Evolutionary conservation across 1,140 invertebrate genomes (phyloP).

Genomic region (Solenopsis fugax): DNA sequence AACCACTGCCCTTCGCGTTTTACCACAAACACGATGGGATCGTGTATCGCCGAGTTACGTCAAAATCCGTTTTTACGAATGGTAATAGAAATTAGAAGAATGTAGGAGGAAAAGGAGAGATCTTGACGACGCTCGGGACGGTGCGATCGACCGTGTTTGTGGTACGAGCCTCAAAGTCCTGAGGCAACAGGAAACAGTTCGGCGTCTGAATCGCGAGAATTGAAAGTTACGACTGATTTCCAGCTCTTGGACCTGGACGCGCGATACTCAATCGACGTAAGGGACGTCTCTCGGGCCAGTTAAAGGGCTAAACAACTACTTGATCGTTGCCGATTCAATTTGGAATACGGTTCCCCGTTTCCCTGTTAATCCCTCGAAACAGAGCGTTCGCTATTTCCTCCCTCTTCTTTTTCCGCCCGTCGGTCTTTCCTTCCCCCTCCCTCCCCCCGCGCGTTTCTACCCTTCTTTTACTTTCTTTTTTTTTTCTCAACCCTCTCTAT

Average conservation of each 20-base stretch:
- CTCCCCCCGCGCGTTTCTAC: neutral
- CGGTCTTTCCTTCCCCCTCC: neutral
- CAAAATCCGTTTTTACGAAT: neutral
- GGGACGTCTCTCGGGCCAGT: slow-evolving; percentile 3
- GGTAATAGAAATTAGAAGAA: neutral
- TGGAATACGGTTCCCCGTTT: slow-evolving; percentile 38
- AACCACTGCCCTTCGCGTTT: neutral
- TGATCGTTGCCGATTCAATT: slow-evolving; percentile 52
- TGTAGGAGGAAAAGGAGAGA: neutral
- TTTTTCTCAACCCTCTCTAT: slow-evolving; percentile 51
- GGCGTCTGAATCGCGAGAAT: neutral
- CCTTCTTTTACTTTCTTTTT: slow-evolving; percentile 32
- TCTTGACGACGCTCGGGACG: neutral
- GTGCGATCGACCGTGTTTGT: neutral
- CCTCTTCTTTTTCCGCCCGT: slow-evolving; percentile 19
- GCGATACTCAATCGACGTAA: neutral
- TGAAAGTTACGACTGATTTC: neutral
- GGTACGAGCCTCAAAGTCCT: neutral
- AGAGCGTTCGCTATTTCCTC: slow-evolving; percentile 31
- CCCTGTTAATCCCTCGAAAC: slow-evolving; percentile 33
- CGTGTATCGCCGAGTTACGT: neutral
- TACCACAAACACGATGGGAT: neutral
- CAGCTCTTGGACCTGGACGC: neutral
- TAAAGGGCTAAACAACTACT: slow-evolving; percentile 33
- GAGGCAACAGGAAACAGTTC: neutral